Conservation (phyloP, 2,797 vertebrate species). For the Rhynchotus rufescens region DNA sequence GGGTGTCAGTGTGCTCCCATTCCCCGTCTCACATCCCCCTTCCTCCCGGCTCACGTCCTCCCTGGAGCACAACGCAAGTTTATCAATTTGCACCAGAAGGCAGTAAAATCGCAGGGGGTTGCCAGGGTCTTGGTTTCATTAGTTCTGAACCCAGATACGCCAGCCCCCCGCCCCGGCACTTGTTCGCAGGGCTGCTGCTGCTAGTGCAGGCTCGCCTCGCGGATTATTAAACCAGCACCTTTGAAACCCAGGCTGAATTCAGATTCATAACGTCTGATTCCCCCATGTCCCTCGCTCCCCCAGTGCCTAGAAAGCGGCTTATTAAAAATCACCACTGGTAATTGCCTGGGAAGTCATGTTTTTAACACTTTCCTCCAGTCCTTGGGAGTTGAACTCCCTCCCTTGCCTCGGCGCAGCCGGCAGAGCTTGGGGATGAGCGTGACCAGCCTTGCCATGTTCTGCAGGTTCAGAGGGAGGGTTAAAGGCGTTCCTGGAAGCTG, state of each 20-base stretch:
- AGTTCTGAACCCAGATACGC: background rate
- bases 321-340: slow-evolving; percentile 9
- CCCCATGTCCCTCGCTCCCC: background rate
- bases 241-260: slow-evolving; percentile 11
- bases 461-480: background rate
- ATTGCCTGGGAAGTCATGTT: slow-evolving; percentile 8
- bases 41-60: background rate
- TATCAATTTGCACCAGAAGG: background rate
- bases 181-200: background rate
- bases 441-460: background rate
- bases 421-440: background rate
- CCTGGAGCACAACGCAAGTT: background rate
- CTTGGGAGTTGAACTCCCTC: background rate
- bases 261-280: background rate
- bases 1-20: background rate
- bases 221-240: slow-evolving; percentile 47
- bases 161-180: background rate
- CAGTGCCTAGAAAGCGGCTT: background rate
- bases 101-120: background rate
- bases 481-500: background rate
- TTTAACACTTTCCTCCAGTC: background rate
- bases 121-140: slow-evolving; percentile 15
- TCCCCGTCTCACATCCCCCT: background rate
- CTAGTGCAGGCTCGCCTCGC: background rate
- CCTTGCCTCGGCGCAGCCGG: background rate